Evolutionary conservation across 2,888 invertebrate species (phyloP).

Genomic region (Cryptus armator): DNA sequence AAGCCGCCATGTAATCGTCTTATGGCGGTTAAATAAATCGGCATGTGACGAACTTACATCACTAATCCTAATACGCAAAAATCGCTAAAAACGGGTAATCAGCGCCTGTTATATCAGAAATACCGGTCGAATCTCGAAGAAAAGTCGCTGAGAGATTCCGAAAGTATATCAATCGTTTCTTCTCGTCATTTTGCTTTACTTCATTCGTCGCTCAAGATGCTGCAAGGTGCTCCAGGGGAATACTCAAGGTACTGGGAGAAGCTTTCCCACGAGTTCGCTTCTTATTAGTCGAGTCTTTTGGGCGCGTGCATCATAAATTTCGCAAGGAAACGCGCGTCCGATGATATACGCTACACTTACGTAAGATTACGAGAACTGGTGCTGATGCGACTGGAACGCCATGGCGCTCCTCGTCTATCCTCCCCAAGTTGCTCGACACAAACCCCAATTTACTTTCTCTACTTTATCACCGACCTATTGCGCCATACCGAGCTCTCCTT

Average conservation of each 20-base stretch:
- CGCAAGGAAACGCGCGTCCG: constrained; percentile 15
- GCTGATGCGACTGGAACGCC: not conserved
- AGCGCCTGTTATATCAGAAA: too few relatives aligned
- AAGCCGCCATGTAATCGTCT: too few relatives aligned
- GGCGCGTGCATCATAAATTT: constrained; percentile 43
- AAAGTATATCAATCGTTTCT: not conserved
- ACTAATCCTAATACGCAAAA: too few relatives aligned
- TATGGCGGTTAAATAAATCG: too few relatives aligned
- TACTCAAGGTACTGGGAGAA: not conserved
- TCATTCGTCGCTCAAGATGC: not conserved
- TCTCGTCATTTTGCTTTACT: not conserved
- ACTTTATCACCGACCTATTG: constrained; percentile 39
- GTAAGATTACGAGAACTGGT: constrained; percentile 48
- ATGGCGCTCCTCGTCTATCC: not conserved
- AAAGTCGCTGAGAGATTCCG: not conserved
- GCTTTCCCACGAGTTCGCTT: not conserved
- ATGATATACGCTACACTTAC: constrained; percentile 55
- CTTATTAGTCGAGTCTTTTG: constrained; percentile 21
- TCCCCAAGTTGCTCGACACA: constrained; percentile 32
- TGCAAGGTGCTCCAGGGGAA: not conserved
- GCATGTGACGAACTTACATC: too few relatives aligned
- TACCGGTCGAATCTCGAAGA: too few relatives aligned
- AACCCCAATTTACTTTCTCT: constrained; percentile 55
- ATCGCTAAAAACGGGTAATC: too few relatives aligned
- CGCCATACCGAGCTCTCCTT: not conserved